Evolutionary conservation across 2,113 vertebrate species (phyloP).

Genomic region (Paracanthobrama guichenoti): DNA sequence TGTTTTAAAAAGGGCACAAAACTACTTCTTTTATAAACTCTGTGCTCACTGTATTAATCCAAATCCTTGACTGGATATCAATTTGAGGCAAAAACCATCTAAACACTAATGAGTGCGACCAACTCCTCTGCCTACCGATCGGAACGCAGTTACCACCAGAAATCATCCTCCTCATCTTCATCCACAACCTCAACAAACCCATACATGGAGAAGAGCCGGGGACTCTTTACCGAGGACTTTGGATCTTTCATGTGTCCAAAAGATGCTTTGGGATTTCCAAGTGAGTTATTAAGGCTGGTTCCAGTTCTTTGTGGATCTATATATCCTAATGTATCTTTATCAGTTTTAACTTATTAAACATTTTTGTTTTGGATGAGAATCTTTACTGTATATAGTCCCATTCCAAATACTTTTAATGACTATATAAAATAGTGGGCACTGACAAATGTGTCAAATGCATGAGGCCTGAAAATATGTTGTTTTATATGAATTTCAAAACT

Average conservation of each 20-base stretch:
- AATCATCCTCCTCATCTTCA: slow-evolving; percentile 69
- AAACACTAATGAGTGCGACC: slow-evolving; percentile 77
- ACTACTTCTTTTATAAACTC: slow-evolving; percentile 28
- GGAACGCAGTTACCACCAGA: slow-evolving; percentile 82
- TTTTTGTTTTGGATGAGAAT: not conserved
- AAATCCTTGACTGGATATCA: slow-evolving; percentile 51
- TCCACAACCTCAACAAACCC: slow-evolving; percentile 74
- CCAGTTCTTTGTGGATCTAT: slow-evolving; percentile 17
- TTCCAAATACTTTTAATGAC: not conserved
- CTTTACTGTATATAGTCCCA: not conserved
- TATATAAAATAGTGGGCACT: not conserved
- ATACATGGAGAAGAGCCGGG: slow-evolving; percentile 89
- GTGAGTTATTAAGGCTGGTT: slow-evolving; percentile 68
- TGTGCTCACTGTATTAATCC: slow-evolving; percentile 36
- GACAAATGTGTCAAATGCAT: not conserved
- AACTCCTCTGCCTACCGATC: slow-evolving; percentile 83
- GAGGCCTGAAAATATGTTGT: not conserved
- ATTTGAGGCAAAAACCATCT: slow-evolving; percentile 29
- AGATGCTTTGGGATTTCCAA: slow-evolving; percentile 84
- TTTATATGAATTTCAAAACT: slow-evolving; percentile 2
- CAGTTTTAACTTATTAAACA: not conserved
- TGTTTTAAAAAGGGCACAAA: slow-evolving; percentile 41
- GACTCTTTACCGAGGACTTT: slow-evolving; percentile 86
- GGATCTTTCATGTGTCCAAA: slow-evolving; percentile 87
- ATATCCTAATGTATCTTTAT: not conserved